Conservation (phyloP, 2,888 invertebrate species). For the Ochropleura plecta region DNA sequence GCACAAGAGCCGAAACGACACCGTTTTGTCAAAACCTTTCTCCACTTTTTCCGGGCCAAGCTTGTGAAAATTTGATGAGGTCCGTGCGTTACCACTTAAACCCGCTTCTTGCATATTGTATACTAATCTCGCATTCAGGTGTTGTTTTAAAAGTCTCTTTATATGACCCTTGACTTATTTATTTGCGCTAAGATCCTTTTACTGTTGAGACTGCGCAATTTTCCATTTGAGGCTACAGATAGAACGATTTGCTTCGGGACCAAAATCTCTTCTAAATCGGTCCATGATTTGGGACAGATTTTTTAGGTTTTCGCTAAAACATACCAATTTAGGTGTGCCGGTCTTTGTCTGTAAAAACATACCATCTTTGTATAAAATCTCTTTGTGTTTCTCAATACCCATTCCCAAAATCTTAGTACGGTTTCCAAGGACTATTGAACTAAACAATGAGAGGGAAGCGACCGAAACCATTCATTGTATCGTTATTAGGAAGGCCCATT, state of each 20-base stretch:
- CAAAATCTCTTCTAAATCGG: slow-evolving; percentile 33
- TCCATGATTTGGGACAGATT: slow-evolving; percentile 36
- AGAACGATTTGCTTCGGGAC: slow-evolving; percentile 30
- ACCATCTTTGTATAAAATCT: slow-evolving; percentile 28
- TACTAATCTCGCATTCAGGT: slow-evolving; percentile 68
- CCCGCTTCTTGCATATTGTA: slow-evolving; percentile 72
- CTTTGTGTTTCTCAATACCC: slow-evolving; percentile 30
- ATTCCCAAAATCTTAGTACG: slow-evolving; percentile 35
- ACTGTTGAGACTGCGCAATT: slow-evolving; percentile 51
- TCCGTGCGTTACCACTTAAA: slow-evolving; percentile 72
- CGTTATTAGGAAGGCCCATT: slow-evolving; percentile 46
- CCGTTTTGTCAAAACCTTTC: slow-evolving; percentile 80
- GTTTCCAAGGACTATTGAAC: slow-evolving; percentile 40
- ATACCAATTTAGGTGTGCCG: slow-evolving; percentile 1
- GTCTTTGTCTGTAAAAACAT: background rate
- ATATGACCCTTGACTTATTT: slow-evolving; percentile 55
- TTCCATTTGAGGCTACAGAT: slow-evolving; percentile 30
- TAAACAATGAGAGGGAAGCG: slow-evolving; percentile 37
- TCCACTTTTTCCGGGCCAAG: slow-evolving; percentile 65
- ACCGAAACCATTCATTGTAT: slow-evolving; percentile 44
- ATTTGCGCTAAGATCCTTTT: slow-evolving; percentile 48
- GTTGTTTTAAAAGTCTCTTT: slow-evolving; percentile 67
- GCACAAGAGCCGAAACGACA: slow-evolving; percentile 69
- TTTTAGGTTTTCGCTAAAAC: slow-evolving; percentile 10
- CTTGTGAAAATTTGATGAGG: slow-evolving; percentile 78